Evolutionary conservation across 2,797 vertebrate species (phyloP).

Genomic region (Phaenicophaeus curvirostris): DNA sequence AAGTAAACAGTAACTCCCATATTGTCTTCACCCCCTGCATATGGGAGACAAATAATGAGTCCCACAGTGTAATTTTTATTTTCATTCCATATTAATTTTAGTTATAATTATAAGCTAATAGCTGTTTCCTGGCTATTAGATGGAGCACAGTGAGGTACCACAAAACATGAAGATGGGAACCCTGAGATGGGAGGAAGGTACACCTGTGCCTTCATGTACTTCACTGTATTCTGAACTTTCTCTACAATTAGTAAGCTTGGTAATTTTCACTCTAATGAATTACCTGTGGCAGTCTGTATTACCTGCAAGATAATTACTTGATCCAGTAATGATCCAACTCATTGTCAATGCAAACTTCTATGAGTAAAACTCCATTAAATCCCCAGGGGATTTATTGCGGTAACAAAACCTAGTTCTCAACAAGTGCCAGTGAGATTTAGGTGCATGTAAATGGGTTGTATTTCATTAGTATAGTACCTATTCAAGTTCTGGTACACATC

Average conservation of each 20-base stretch:
- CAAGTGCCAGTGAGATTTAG: neutral
- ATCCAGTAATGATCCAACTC: slow-evolving; percentile 39
- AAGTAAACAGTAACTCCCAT: slow-evolving; percentile 68
- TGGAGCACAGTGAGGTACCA: neutral
- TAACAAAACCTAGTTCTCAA: neutral
- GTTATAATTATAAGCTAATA: slow-evolving; percentile 56
- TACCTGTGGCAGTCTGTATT: slow-evolving; percentile 10
- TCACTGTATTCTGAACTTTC: neutral
- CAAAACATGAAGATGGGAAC: neutral
- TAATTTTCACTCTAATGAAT: slow-evolving; percentile 10
- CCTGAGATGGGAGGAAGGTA: neutral
- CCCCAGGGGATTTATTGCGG: neutral
- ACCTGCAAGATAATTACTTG: slow-evolving; percentile 32
- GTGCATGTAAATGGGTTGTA: neutral
- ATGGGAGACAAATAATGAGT: slow-evolving; percentile 80
- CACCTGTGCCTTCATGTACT: neutral
- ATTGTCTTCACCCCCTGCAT: slow-evolving; percentile 69
- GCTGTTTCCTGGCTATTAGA: slow-evolving; percentile 34
- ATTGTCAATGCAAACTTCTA: slow-evolving; percentile 3
- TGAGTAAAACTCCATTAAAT: slow-evolving; percentile 19
- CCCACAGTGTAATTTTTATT: slow-evolving; percentile 63
- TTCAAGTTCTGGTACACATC: neutral
- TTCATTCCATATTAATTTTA: slow-evolving; percentile 66
- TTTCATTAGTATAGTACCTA: neutral
- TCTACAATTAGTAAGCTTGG: neutral